Base-by-base conservation (phyloP, 2,888 invertebrate species). In the Miltochrista miniata region DNA sequence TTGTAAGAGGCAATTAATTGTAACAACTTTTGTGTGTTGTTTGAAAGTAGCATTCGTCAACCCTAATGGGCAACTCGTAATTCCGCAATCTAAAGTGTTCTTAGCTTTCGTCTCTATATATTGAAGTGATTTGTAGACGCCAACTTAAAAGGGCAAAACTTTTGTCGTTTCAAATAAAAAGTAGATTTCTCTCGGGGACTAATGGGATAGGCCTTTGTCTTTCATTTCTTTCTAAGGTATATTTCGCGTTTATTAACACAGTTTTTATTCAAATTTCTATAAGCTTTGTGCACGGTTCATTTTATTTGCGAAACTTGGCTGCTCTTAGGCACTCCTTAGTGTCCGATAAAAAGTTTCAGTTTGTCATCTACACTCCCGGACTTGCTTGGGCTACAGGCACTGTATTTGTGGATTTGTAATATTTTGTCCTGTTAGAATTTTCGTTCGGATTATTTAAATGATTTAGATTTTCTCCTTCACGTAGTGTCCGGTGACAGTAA, bases 81-180 rank as follows among this genome's bases (percentile, higher is more conserved):
- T 55, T 59, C 64, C 69, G 66, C 74, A 74, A 83, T 74, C 82
- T 77, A 68, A 78, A 83, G 79, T 80, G 76, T 76, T 77, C 76
- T 64, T 64, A 56, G 78, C 80, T 70, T 83, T 83, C 84, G 81
- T 87, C 84, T 87, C 82, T 80, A 86, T 88, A 87, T 87, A 87
- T 88, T 87, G 84, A 83, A 79, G 82, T 87, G 87, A 89, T 88
- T 89, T 89, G 89, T 88, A 78, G 72, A 72, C 72, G 72, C 70
- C 74, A 60, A 77, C 80, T 86, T 76, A 76, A 75, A 79, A 76
- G 77, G 68, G 67, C 69, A 66, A 73, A 88, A 88, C 78, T 88
- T 87, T 83, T 81, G 83, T 78, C 86, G 77, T 87, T 83, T 80
- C 64, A 38, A 40, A 44, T 74, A 78, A 83, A 84, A 82, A 82